Evolutionary conservation across 2,888 invertebrate genomes (phyloP).

Genomic region (Spilarctia lutea): DNA sequence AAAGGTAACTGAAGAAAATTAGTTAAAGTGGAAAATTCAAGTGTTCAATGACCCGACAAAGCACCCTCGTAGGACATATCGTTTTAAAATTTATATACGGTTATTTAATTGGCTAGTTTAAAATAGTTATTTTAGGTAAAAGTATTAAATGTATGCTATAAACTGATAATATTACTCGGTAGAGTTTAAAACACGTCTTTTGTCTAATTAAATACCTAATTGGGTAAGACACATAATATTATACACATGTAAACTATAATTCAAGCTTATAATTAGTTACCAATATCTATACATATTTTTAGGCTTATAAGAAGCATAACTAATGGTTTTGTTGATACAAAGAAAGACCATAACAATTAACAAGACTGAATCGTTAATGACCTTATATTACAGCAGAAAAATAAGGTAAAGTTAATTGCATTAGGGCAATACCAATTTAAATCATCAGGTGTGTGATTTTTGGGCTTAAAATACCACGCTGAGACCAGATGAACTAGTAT

Average conservation of each 20-base stretch:
- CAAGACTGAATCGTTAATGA: too few relatives aligned
- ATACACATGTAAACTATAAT: neutral
- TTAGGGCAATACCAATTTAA: too few relatives aligned
- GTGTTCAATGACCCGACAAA: constrained; percentile 30
- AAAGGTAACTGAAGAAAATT: constrained; percentile 8
- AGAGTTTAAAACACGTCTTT: neutral
- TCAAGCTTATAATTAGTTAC: too few relatives aligned
- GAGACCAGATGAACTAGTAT: too few relatives aligned
- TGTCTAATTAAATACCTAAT: neutral
- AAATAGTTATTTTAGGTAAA: neutral
- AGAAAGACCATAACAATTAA: too few relatives aligned
- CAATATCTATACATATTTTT: too few relatives aligned
- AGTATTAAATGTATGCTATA: neutral
- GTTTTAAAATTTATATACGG: neutral
- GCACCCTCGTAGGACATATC: constrained; percentile 11
- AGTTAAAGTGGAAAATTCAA: constrained; percentile 20
- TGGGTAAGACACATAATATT: neutral
- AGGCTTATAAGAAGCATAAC: too few relatives aligned
- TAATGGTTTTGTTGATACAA: too few relatives aligned
- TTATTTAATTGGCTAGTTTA: neutral
- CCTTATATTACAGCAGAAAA: too few relatives aligned
- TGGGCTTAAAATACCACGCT: too few relatives aligned
- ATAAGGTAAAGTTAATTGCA: too few relatives aligned
- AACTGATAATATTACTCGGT: neutral
- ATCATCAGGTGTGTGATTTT: too few relatives aligned